Evolutionary conservation across 64 coral and sea anemone species (phyloP), one percentile per base, ranked within the genome.

Genomic region (Porites lutea): DNA sequence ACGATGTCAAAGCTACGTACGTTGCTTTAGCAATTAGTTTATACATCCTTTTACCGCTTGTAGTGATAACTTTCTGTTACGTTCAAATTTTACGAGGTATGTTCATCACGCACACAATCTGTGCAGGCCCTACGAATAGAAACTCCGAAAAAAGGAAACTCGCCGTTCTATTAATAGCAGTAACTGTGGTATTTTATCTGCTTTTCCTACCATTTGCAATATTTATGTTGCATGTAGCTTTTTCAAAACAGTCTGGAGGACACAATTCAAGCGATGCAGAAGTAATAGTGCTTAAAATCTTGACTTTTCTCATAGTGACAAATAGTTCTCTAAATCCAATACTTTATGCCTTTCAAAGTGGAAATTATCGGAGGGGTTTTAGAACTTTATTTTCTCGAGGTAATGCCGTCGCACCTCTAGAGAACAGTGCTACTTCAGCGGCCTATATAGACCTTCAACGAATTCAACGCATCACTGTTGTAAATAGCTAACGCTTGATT

Each of bases 271-370:
- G 18, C n/a, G 15, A 64, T 3, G 12, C 16, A 9, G 61, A 52
- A 66, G 3, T 84, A 16, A 46, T 8, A 19, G 47, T 69, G 81
- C 14, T 84, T 4, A 84, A 69, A 69, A 37, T 84, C 69, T 64
- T 84, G 64, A 84, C 61, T 23, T 84, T 84, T 52, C 81, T 84
- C 2, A 84, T 67, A 12, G 62, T 84, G 18, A 45, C 63, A 1
- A 84, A 84, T 19, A 84, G 81, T 68, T 68, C 81, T 69, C 45
- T 84, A 3, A 84, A 84, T 21, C 81, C 81, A 19, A 44, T 84
- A 52, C 62, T 84, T 7, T 84, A 84, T 9, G 81, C 81, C 48
- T 84, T 84, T 48, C 81, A 84, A 65, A 84, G 81, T 63, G 81
- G 69, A 22, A 84, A 84, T 51, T 84, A 84, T 21, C 62, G 81